Conservation (phyloP, 2,113 vertebrate genomes). For the Bubo bubo region DNA sequence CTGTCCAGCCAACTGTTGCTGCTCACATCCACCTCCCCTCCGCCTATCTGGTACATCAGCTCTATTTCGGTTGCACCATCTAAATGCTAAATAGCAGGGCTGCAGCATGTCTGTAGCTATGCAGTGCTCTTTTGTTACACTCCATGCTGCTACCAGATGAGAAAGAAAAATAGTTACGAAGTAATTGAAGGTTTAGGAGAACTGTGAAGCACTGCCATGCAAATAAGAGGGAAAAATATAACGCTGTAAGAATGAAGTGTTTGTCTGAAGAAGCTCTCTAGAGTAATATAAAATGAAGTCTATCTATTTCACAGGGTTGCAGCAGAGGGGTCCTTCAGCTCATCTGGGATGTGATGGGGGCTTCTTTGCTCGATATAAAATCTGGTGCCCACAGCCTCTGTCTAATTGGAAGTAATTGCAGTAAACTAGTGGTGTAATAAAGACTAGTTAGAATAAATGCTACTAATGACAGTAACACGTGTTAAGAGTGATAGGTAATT, state of each 20-base stretch:
- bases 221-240: background rate
- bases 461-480: background rate
- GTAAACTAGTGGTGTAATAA: background rate
- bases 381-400: background rate
- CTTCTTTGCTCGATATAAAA: background rate
- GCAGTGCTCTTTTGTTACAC: background rate
- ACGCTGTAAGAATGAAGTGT: background rate
- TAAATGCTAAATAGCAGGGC: constrained; percentile 6
- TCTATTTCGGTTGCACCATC: background rate
- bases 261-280: background rate
- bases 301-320: background rate
- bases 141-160: background rate
- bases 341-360: background rate
- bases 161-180: background rate
- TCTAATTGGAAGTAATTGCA: background rate
- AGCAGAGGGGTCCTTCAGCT: background rate
- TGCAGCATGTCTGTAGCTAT: background rate
- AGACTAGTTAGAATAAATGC: background rate
- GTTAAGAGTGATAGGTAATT: background rate
- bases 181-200: background rate
- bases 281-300: background rate
- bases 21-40: background rate
- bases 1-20: background rate
- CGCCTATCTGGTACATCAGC: background rate
- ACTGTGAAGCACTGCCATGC: background rate